Conservation (phyloP, 2,888 invertebrate species). For the Conops quadrifasciatus region DNA sequence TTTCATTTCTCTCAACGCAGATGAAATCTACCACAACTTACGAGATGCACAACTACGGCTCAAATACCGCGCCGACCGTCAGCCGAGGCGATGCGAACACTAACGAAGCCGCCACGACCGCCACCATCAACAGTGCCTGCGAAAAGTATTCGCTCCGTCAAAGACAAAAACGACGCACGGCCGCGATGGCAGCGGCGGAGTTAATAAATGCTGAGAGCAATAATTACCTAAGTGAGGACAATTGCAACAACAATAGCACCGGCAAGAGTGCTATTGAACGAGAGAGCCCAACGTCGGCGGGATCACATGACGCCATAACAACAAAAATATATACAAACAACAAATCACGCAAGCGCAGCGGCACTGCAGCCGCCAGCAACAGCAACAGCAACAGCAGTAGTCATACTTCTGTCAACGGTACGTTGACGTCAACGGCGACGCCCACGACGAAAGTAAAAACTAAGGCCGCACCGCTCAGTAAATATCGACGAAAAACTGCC, state of each 20-base stretch:
- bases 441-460: slow-evolving; percentile 60
- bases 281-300: slow-evolving; percentile 28
- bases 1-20: slow-evolving; percentile 35
- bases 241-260: slow-evolving; percentile 22
- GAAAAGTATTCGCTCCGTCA: slow-evolving; percentile 77
- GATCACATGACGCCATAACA: background rate
- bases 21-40: slow-evolving; percentile 51
- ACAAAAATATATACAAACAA: background rate
- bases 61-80: slow-evolving; percentile 19
- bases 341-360: background rate
- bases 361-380: background rate
- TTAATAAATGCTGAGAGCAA: slow-evolving; percentile 57
- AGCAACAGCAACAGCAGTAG: slow-evolving; percentile 19
- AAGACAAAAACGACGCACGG: slow-evolving; percentile 69
- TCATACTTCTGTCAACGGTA: slow-evolving; percentile 1
- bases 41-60: slow-evolving; percentile 55
- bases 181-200: slow-evolving; percentile 45
- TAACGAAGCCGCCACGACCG: slow-evolving; percentile 6
- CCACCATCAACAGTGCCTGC: slow-evolving; percentile 46
- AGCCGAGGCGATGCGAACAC: slow-evolving; percentile 13
- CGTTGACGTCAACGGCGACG: slow-evolving; percentile 28
- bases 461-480: slow-evolving; percentile 80
- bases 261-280: background rate
- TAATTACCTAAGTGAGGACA: slow-evolving; percentile 37
- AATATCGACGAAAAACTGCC: slow-evolving; percentile 88